Base-by-base conservation (phyloP, 2,888 invertebrate genomes). In the Conchocele bisecta region DNA sequence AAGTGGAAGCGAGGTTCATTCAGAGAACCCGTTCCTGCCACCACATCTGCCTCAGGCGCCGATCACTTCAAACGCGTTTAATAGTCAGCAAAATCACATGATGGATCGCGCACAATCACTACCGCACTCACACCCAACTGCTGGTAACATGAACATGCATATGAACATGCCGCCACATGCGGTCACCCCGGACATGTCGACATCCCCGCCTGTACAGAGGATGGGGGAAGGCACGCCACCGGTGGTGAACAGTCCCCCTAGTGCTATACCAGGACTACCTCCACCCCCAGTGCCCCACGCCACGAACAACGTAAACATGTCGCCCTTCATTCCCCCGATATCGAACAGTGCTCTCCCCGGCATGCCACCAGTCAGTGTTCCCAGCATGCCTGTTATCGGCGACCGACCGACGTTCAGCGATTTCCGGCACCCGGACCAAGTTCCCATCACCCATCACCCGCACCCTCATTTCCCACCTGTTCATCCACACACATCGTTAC, bases 401-500 rank as follows among this genome's bases (percentile, higher is more conserved):
- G 61, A 56, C 57, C 67, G 72, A 26, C 60, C 71, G 39, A 37
- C 71, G 6, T 57, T 77, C 24, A 61, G 69, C 50, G 77, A 77
- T 24, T 77, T 74, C 39, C 48, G 77, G 13, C 56, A 70, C 15
- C 56, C 81, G 24, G 65, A 68, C 51, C 73, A 70, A 65, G 56
- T 76, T 64, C 46, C 71, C 28, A 33, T 70, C 44, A 81, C 33
- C 15, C 75, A 28, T 57, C 80, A 72, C 65, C 75, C 78, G 35
- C 70, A 77, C 24, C 74, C 80, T 39, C 67, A 73, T 63, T 65
- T 65, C 35, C 71, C 79, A 39, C 46, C 79, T 48, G 72, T 78
- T 53, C 78, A 81, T 71, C 79, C 79, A 7, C 74, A 75, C 39
- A n/a, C n/a, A n/a, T n/a, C n/a, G n/a, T n/a, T n/a, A n/a, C 50